A percentile compares a stretch with the other conserved stretches of the same genome.
Evolutionary conservation across 2,888 invertebrate genomes (phyloP).

Genomic region (Heliconius ethilla): DNA sequence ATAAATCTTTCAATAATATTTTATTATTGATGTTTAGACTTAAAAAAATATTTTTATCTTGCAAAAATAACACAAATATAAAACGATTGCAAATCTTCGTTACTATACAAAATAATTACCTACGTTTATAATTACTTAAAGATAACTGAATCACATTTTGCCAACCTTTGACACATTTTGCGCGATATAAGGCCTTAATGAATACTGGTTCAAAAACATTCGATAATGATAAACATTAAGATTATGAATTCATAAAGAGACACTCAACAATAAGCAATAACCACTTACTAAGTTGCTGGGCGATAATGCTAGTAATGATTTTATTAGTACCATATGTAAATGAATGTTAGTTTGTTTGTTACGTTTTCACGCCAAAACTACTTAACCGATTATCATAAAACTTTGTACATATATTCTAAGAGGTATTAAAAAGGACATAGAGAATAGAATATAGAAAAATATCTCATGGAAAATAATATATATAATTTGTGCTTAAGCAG

Average conservation of each 20-base stretch:
- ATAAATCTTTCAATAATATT: constrained; percentile 10
- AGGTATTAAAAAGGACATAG: too few relatives aligned
- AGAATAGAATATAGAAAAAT: background rate
- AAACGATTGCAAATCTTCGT: constrained; percentile 21
- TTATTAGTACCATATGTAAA: background rate
- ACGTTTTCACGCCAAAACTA: too few relatives aligned
- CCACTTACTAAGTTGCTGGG: constrained; percentile 40
- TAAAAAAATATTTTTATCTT: background rate
- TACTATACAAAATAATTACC: constrained; percentile 58
- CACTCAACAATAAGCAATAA: constrained; percentile 30
- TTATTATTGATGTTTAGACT: constrained; percentile 7
- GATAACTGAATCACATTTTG: constrained; percentile 60
- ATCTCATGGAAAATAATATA: background rate
- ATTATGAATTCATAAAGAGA: constrained; percentile 41
- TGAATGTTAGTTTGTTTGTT: too few relatives aligned
- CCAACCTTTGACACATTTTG: constrained; percentile 60
- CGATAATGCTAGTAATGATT: background rate
- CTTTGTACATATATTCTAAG: too few relatives aligned
- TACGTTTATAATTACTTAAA: constrained; percentile 57
- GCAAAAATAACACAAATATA: constrained; percentile 10
- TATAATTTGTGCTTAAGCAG: constrained; percentile 1
- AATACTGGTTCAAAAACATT: constrained; percentile 65
- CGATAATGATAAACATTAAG: constrained; percentile 55
- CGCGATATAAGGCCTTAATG: constrained; percentile 68
- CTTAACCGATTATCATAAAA: too few relatives aligned